Evolutionary conservation across 1,140 invertebrate genomes (phyloP), one percentile per base, ranked within the genome.

Genomic region (Ostrea denselamellosa): DNA sequence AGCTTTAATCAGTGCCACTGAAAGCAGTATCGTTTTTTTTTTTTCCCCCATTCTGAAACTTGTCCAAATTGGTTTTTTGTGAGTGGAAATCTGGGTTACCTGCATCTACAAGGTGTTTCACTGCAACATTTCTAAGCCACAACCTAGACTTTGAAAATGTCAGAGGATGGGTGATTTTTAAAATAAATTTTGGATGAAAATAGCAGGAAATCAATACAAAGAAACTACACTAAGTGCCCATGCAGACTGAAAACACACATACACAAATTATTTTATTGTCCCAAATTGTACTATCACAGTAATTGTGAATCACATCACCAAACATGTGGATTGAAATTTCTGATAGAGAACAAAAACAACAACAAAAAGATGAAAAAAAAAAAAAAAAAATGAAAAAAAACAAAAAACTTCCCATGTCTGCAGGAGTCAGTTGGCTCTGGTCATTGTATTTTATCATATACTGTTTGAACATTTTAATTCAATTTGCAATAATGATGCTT

Each of bases 41-140:
- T 7, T 62, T 62, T 62, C 19, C 56, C 56, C 17, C 17, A 62
- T 62, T n/a, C 56, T 19, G 7, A 62, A 19, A 17, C 1, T 58
- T 58, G 12, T 58, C 56, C 56, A 58, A 12, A 58, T 71, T 71
- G 65, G n/a, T 71, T 62, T 56, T 56, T 56, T 62, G 12, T 22
- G 22, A 10, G 68, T 77, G 9, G 68, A 28, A 77, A 25, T 25
- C 28, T 34, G 68, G 68, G 28, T 28, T 44, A 25, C 28, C 25
- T 28, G 68, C 68, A 77, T 77, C 68, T 77, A 25, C 8, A 77
- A 77, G 68, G 68, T n/a, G n/a, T 77, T 77, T 34, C 12, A 12
- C 68, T 77, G 68, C 22, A 77, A 77, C 14, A 77, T 28, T 10
- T 28, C 28, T 28, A 14, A 10, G 22, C 28, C 2, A 14, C 22